Conservation (phyloP, 2,797 vertebrate species). For the Sebastes itinus region DNA sequence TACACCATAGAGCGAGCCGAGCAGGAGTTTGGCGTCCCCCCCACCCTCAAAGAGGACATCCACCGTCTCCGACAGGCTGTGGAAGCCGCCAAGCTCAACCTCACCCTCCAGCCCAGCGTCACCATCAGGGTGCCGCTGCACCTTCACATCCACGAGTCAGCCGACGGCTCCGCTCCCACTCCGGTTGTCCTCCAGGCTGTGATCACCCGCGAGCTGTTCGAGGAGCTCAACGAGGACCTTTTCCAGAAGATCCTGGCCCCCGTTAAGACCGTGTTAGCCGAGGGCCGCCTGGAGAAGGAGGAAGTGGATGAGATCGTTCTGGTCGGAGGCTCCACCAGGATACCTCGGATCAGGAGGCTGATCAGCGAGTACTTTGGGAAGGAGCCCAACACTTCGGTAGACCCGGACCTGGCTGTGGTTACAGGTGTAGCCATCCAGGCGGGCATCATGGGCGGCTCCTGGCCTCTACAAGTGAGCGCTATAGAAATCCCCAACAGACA, state of each 20-base stretch:
- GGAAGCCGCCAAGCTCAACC: conserved; percentile 93
- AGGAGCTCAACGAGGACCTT: conserved; percentile 92
- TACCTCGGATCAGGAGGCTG: conserved; percentile 91
- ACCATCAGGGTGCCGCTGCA: conserved; percentile 82
- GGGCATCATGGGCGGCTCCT: conserved; percentile 96
- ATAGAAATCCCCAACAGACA: conserved; percentile 96
- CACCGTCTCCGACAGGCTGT: conserved; percentile 91
- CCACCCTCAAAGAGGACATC: conserved; percentile 91
- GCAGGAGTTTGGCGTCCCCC: conserved; percentile 83
- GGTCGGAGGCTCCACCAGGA: conserved; percentile 96
- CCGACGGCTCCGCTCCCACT: conserved; percentile 12
- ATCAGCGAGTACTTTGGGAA: conserved; percentile 94
- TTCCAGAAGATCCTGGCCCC: conserved; percentile 96
- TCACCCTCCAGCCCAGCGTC: conserved; percentile 85
- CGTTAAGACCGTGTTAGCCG: conserved; percentile 88
- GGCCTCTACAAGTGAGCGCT: conserved; percentile 97
- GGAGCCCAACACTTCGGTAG: conserved; percentile 94
- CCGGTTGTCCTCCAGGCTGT: conserved; percentile 82
- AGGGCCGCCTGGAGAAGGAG: conserved; percentile 86
- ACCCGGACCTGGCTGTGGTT: conserved; percentile 96
- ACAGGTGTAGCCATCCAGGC: conserved; percentile 95
- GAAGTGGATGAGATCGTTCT: conserved; percentile 97
- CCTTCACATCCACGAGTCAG: conserved; percentile 65
- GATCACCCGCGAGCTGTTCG: conserved; percentile 89
- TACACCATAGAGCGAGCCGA: conserved; percentile 84